These are phyloP conservation scores for Sinella curviseta DNA, from an alignment of 1,140 invertebrate species.

Conservation along the genomic window DNA sequence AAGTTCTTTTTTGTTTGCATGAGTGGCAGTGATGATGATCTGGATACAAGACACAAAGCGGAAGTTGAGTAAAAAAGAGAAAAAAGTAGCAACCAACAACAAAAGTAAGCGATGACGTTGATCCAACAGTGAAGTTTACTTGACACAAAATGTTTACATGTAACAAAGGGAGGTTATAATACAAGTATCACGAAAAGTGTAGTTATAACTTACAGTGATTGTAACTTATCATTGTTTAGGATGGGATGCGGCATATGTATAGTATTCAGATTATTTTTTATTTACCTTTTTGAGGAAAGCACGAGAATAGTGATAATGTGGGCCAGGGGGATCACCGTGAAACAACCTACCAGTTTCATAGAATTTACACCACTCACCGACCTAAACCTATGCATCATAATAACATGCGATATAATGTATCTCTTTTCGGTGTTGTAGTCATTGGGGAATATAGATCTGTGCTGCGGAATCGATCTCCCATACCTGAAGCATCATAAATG, in stretches of 20 bases:
- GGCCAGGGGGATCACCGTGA: conserved; percentile 16
- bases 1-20: neutral
- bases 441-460: no score
- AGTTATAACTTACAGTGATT: no score
- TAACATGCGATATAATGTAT: no score
- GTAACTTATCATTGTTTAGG: neutral
- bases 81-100: neutral
- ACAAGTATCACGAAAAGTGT: neutral
- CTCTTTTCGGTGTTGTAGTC: no score
- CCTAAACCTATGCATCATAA: no score
- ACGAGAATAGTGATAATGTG: neutral
- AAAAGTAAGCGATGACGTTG: neutral
- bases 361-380: neutral
- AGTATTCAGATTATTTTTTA: neutral
- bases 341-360: neutral
- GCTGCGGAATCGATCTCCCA: no score
- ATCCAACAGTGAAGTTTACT: neutral
- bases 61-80: neutral
- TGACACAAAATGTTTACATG: neutral
- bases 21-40: neutral
- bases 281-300: neutral
- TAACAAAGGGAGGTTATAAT: neutral
- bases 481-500: no score
- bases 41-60: neutral
- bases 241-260: neutral